Base-by-base conservation (phyloP, 2,888 invertebrate genomes). In the Osedax fenrisi region DNA sequence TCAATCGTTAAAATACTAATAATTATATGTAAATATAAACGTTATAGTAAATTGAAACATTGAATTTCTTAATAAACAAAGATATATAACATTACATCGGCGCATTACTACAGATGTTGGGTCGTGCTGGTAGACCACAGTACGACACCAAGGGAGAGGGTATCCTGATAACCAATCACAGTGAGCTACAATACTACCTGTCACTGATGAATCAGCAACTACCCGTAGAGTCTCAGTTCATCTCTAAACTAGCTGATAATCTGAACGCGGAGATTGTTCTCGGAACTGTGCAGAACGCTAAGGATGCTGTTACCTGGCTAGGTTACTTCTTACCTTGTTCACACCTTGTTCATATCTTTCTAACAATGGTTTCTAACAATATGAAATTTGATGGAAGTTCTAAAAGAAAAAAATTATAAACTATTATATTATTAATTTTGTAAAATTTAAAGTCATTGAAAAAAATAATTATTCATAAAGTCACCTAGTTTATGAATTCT, bases 131-230 rank as follows among this genome's bases (percentile, higher is more conserved):
- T 76, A 88, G 98, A 23, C 98, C 98, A 0, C 95, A 96, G 86
- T 98, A 96, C 85, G 98, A 98, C 83, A 94, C 93, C 0, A 94
- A 96, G 86, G 98, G 94, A 76, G 92, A 93, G 85, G 88, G 98
- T 75, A 96, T 98, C 81, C 88, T 99, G 41, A 95, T 98, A 73
- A 98, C 98, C 0, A 97, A 98, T 84, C 97, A 99, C 86, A 93
- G 93, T 77, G 98, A 98, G 85, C 88, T 99, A 5, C 96, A 97
- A 81, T 99, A 95, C 86, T 99, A 99, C 85, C 87, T 98, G 24
- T 97, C 96, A 0, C 87, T 99, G 21, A 88, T 98, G 78, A 99
- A 99, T 86, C 97, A 98, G 84, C 98, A 84, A 84, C 86, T 99
- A 78, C 98, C 98, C 0, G 94, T 98, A 73, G 98, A 99, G 85